These are phyloP conservation scores for Gonocerus acuteangulatus DNA, from an alignment of 2,888 invertebrate genomes.

Conservation along the genomic window DNA sequence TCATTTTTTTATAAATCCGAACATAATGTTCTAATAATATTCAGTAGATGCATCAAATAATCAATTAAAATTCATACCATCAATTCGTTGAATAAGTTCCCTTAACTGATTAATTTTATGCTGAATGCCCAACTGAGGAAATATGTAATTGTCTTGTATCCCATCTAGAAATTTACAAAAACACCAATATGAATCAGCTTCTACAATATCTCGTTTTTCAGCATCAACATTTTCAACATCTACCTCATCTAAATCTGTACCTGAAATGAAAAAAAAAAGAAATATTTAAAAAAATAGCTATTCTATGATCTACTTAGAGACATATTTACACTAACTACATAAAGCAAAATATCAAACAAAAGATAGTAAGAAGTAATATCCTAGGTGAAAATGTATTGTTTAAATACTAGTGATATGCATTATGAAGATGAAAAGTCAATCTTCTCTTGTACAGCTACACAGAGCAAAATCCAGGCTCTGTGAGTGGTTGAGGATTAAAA, in stretches of 20 bases:
- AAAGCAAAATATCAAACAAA: too few relatives aligned
- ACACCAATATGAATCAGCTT: conserved; percentile 99
- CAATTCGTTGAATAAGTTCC: conserved; percentile 90
- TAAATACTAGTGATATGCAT: too few relatives aligned
- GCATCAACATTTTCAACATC: conserved; percentile 70
- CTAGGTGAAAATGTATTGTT: too few relatives aligned
- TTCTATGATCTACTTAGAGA: neutral
- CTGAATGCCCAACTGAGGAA: conserved; percentile 98
- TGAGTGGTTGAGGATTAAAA: too few relatives aligned
- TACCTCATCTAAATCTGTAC: conserved; percentile 78
- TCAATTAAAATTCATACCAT: conserved; percentile 51
- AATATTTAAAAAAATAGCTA: neutral
- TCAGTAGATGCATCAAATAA: too few relatives aligned
- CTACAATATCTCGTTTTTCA: conserved; percentile 75
- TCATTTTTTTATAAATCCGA: too few relatives aligned
- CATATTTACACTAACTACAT: conserved; percentile 31
- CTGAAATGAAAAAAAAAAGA: conserved; percentile 41
- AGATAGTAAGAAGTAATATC: too few relatives aligned
- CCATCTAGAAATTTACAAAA: conserved; percentile 94
- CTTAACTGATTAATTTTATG: conserved; percentile 93
- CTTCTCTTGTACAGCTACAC: too few relatives aligned
- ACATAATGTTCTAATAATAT: too few relatives aligned
- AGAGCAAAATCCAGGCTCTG: too few relatives aligned
- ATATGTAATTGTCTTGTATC: conserved; percentile 99
- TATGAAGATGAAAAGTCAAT: too few relatives aligned